Base-by-base conservation (phyloP, 2,113 vertebrate species). In the Gnathonemus echidnorhynchus region DNA sequence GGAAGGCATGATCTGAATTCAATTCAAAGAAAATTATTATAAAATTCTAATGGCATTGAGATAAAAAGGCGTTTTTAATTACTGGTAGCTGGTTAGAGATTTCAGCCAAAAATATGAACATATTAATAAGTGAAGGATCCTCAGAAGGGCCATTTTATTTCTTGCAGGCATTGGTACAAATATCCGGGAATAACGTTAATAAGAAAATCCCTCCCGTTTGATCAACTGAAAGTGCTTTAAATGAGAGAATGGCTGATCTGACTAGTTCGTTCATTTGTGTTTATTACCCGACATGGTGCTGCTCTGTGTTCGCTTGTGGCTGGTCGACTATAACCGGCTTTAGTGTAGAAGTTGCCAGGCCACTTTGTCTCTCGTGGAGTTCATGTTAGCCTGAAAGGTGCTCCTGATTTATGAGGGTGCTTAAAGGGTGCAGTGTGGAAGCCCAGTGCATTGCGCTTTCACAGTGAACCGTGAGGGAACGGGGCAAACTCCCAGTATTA, bases 61-160 rank as follows among this genome's bases (percentile, higher is more conserved):
- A 80, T 80, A 80, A 80, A 80, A 80, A 39, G 74, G 74, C 31
- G 35, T 80, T 80, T 80, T 80, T 80, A 80, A 80, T 42, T 80
- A 80, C 31, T 19, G 31, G 74, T 80, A 42, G 35, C 74, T 80
- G 31, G 74, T 17, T 42, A 42, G 13, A 80, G 13, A 42, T 80
- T 80, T 80, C 35, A 19, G 15, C 15, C 35, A 11, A 49, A 46
- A 86, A 86, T 48, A 49, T 27, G 46, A 49, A 45, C 45, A 48
- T 85, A 45, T 48, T 85, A 48, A 85, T 85, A 48, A 85, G 31
- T 85, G 83, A 45, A 86, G 83, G 83, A 24, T n/a, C 10, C 45
- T 86, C 83, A 48, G 83, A 86, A 86, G 19, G 45, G 5, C 24
- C 9, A 42, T 80, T 42, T 80, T 42, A 19, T 80, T 42, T 39